These are phyloP conservation scores for Platalea minor DNA, from an alignment of 2,797 vertebrate genomes.

Conservation along the genomic window DNA sequence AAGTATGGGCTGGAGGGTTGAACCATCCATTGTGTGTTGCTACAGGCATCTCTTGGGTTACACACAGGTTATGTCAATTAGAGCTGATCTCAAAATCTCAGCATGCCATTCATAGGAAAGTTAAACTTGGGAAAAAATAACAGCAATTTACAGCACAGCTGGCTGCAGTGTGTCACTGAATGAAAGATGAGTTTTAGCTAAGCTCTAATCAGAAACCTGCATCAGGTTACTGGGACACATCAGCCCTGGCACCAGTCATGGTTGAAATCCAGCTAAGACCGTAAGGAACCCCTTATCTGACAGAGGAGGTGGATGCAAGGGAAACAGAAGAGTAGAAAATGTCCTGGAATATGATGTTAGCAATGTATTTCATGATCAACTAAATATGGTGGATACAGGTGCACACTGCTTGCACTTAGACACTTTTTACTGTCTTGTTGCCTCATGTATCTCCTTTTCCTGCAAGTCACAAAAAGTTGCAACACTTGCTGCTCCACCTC, in stretches of 20 bases:
- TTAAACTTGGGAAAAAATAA: neutral
- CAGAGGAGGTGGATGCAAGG: neutral
- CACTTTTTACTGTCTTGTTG: neutral
- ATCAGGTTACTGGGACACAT: neutral
- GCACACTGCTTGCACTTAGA: rapidly evolving
- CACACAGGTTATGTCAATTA: neutral
- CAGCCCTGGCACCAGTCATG: neutral
- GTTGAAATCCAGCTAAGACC: neutral
- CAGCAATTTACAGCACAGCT: neutral
- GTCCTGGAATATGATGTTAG: neutral
- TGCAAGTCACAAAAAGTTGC: neutral
- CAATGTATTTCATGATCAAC: neutral
- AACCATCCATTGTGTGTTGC: neutral
- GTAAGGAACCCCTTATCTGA: neutral
- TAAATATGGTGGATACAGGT: neutral
- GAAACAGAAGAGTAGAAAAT: neutral
- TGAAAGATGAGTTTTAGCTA: neutral
- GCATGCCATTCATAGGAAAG: neutral
- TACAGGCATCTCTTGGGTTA: neutral
- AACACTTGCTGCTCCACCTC: neutral
- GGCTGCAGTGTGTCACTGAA: neutral
- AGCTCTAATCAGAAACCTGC: neutral
- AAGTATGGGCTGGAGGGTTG: neutral
- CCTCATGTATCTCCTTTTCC: neutral
- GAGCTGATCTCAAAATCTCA: neutral